Conservation (phyloP, 2,888 invertebrate species). For the Tenodera sinensis region DNA sequence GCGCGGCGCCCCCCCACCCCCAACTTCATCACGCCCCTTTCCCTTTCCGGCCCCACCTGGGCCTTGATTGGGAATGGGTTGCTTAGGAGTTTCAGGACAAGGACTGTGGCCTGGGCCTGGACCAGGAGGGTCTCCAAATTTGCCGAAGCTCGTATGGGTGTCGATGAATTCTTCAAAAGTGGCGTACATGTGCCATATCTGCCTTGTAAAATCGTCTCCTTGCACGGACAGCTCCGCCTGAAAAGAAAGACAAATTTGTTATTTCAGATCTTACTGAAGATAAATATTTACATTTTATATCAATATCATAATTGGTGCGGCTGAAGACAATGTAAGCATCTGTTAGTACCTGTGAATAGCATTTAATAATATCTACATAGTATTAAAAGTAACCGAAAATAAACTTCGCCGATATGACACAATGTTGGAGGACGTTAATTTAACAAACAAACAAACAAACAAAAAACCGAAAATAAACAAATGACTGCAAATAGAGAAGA, state of each 20-base stretch:
- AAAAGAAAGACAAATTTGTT: neutral
- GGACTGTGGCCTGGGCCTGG: neutral
- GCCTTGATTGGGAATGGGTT: neutral
- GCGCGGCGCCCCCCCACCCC: neutral
- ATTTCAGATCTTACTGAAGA: neutral
- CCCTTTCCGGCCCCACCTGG: conserved; percentile 2
- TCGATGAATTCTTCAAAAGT: conserved; percentile 41
- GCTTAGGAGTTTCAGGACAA: neutral
- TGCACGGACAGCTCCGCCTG: conserved; percentile 41
- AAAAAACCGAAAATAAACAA: no score
- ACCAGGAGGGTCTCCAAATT: neutral
- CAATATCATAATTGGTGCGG: no score
- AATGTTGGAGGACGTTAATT: no score
- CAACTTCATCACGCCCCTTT: conserved; percentile 7
- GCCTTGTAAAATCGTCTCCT: conserved; percentile 42
- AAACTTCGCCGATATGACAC: no score
- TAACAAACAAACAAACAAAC: no score
- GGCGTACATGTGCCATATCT: conserved; percentile 43
- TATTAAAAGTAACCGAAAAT: no score
- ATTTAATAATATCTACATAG: no score
- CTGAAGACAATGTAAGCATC: no score
- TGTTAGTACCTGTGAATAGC: no score
- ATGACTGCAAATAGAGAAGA: no score
- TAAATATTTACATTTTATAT: neutral
- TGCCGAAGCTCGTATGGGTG: conserved; percentile 33